Evolutionary conservation across 1,140 invertebrate species (phyloP), one percentile per base, ranked within the genome.

Genomic region (Drosophila fuyamai): DNA sequence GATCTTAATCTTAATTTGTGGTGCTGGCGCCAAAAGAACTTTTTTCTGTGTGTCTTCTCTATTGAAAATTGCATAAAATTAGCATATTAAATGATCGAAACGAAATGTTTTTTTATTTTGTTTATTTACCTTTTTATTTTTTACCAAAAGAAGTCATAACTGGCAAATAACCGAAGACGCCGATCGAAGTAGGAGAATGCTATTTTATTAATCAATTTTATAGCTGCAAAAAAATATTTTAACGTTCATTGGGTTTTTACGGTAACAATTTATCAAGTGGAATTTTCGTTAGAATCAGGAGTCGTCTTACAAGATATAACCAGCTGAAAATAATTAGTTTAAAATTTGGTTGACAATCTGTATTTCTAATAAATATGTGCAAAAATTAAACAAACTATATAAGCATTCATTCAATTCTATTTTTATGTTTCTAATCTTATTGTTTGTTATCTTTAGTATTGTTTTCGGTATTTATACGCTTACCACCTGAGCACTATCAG

Each of bases 1-100:
- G 84, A 88, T 89, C 83, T 77, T 86, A 82, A 88, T 86, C 79
- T 88, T 83, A 89, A 89, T 88, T 88, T 79, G 79, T 89, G 47
- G 67, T 76, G 83, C 84, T 88, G 83, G 83, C 83, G 83, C 84
- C 83, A 88, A 53, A 66, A 70, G 44, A 67, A 76, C 51, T 60
- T 81, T 73, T 54, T 76, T 67, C 51, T 58, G 18, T 50, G 32
- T 59, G 58, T 48, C 54, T 58, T 66, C 38, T 48, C 51, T 73
- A 50, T 44, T 67, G 54, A 32, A 75, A 59, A 63, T 67, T 56
- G 75, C 63, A 72, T 88, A 76, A 89, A 76, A 89, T 79, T 83
- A 56, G 72, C 70, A 89, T 79, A 48, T 60, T 63, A 71, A 81
- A 79, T 68, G 63, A 67, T 65, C 53, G 62, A 55, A 72, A 63